Conservation (phyloP, 2,888 invertebrate genomes). For the Desoria tigrina region DNA sequence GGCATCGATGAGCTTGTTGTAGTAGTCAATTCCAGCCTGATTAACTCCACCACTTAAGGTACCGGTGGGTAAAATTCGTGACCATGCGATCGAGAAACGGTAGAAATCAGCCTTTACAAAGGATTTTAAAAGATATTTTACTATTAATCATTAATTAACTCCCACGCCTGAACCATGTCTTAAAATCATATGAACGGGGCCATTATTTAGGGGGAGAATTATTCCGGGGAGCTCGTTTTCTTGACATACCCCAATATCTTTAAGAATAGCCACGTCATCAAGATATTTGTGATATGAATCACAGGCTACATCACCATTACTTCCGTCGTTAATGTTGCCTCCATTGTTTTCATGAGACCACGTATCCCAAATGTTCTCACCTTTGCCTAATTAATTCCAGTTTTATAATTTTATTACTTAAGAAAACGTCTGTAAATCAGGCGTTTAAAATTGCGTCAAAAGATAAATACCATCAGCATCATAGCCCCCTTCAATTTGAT, state of each 20-base stretch:
- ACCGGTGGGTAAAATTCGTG: slow-evolving; percentile 58
- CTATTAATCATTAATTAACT: not conserved
- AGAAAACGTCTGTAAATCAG: not conserved
- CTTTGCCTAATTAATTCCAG: slow-evolving; percentile 52
- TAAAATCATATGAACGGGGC: too few relatives aligned
- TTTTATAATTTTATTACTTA: not conserved
- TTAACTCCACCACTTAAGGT: slow-evolving; percentile 54
- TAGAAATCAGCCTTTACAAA: slow-evolving; percentile 43
- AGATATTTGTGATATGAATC: slow-evolving; percentile 58
- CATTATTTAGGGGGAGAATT: too few relatives aligned
- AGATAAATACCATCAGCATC: slow-evolving; percentile 30
- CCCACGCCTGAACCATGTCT: too few relatives aligned
- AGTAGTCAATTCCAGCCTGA: slow-evolving; percentile 57
- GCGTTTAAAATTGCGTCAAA: not conserved
- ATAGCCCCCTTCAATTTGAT: slow-evolving; percentile 45
- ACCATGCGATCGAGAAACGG: slow-evolving; percentile 56
- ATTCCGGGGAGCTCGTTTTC: too few relatives aligned
- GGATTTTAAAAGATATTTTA: not conserved
- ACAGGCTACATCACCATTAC: slow-evolving; percentile 58
- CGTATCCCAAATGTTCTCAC: slow-evolving; percentile 58
- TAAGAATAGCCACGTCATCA: slow-evolving; percentile 58
- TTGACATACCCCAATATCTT: slow-evolving; percentile 55
- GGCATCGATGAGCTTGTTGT: slow-evolving; percentile 57
- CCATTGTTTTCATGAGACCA: slow-evolving; percentile 55
- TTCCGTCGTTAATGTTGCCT: slow-evolving; percentile 56